These are phyloP conservation scores for Caenorhabditis zanzibari DNA, from an alignment of 2,888 invertebrate species.

Conservation along the genomic window DNA sequence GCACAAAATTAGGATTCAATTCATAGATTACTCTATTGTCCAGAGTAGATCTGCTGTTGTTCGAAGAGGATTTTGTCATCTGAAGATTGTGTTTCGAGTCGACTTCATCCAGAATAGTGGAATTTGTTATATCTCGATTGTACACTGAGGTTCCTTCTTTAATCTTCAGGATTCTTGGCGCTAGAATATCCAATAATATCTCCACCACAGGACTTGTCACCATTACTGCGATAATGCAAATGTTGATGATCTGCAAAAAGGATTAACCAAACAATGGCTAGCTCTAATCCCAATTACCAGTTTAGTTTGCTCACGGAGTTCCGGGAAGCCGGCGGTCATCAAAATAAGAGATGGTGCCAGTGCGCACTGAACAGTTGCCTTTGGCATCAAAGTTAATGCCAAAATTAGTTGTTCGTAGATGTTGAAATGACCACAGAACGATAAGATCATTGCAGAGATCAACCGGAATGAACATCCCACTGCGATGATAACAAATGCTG, in stretches of 20 bases:
- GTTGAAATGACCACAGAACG: constrained; percentile 56
- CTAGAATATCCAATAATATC: constrained; percentile 56
- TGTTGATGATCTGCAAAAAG: constrained; percentile 64
- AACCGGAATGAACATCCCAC: constrained; percentile 53
- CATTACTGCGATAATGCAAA: constrained; percentile 65
- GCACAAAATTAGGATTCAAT: constrained; percentile 52
- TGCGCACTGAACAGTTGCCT: constrained; percentile 71
- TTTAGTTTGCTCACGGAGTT: constrained; percentile 52
- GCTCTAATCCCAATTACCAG: constrained; percentile 39
- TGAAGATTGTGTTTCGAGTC: constrained; percentile 19
- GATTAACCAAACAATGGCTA: constrained; percentile 32
- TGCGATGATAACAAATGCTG: constrained; percentile 45
- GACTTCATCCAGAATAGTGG: constrained; percentile 48
- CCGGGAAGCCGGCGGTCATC: constrained; percentile 56
- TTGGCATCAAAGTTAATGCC: constrained; percentile 62
- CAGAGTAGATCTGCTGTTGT: constrained; percentile 7
- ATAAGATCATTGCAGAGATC: constrained; percentile 55
- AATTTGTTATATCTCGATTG: constrained; percentile 42
- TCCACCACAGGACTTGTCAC: constrained; percentile 61
- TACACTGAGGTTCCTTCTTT: constrained; percentile 42
- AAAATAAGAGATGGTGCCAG: constrained; percentile 62
- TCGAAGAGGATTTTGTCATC: constrained; percentile 28
- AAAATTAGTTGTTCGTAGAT: constrained; percentile 65
- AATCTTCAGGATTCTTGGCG: constrained; percentile 57
- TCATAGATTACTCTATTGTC: constrained; percentile 35